phyloP scores from a whole-genome alignment of 2,888 invertebrate species.

The Cantharis lateralis region DNA sequence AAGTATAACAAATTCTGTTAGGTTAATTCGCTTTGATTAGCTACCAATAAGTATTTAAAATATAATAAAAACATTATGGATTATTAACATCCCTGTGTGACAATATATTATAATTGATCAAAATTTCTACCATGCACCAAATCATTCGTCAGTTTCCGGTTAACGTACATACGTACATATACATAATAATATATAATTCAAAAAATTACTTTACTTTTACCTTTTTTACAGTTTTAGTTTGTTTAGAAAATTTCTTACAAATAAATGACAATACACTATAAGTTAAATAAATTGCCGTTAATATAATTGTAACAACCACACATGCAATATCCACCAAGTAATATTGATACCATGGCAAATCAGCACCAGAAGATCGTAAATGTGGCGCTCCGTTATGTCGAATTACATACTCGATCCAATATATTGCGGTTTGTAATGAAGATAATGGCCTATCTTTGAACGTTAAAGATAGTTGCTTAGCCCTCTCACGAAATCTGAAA shows the following conservation, averaged over 20 bases:
- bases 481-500: background rate
- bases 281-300: background rate
- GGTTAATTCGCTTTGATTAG: too few relatives aligned
- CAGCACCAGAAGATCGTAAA: slow-evolving; percentile 58
- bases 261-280: background rate
- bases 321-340: slow-evolving; percentile 12
- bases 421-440: slow-evolving; percentile 64
- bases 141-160: too few relatives aligned
- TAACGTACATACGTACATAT: too few relatives aligned
- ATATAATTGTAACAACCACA: background rate
- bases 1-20: too few relatives aligned
- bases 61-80: too few relatives aligned
- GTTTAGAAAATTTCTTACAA: background rate
- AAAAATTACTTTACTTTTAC: background rate
- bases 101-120: too few relatives aligned
- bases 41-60: too few relatives aligned
- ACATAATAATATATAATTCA: too few relatives aligned
- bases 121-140: too few relatives aligned
- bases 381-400: slow-evolving; percentile 63
- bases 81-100: too few relatives aligned
- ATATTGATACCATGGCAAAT: slow-evolving; percentile 56
- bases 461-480: slow-evolving; percentile 50
- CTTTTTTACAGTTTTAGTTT: background rate
- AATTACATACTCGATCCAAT: slow-evolving; percentile 69
- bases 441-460: slow-evolving; percentile 64